These are phyloP conservation scores for Elysia chlorotica DNA, from an alignment of 1,140 invertebrate species.

Conservation along the genomic window DNA sequence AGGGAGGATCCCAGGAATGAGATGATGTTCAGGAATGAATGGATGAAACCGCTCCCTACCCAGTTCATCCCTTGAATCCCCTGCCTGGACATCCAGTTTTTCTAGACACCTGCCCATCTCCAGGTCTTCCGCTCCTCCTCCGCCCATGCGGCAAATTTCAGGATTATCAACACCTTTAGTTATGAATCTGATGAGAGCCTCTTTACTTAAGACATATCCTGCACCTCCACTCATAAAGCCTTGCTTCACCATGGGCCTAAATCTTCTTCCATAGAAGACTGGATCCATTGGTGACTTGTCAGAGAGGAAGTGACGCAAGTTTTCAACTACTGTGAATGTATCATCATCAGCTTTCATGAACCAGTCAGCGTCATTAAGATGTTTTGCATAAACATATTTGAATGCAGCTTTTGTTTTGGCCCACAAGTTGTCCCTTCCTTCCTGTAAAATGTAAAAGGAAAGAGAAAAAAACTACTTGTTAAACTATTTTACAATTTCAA, in stretches of 20 bases:
- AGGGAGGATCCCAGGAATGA: slow-evolving; percentile 51
- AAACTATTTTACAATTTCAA: background rate
- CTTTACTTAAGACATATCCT: slow-evolving; percentile 83
- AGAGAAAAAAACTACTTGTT: background rate
- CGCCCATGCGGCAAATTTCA: slow-evolving; percentile 66
- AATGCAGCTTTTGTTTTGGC: slow-evolving; percentile 72
- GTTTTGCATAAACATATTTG: slow-evolving; percentile 65
- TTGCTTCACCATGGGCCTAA: slow-evolving; percentile 50
- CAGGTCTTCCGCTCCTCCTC: slow-evolving; percentile 87
- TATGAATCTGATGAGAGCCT: slow-evolving; percentile 41
- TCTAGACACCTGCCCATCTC: slow-evolving; percentile 93
- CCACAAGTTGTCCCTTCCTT: slow-evolving; percentile 47
- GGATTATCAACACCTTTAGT: slow-evolving; percentile 66
- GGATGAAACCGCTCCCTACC: slow-evolving; percentile 93
- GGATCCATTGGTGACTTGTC: slow-evolving; percentile 34
- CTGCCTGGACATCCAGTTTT: slow-evolving; percentile 81
- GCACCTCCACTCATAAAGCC: slow-evolving; percentile 61
- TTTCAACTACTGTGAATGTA: slow-evolving; percentile 73
- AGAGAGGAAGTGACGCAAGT: slow-evolving; percentile 56
- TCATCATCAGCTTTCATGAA: slow-evolving; percentile 67
- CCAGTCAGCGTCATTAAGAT: slow-evolving; percentile 56
- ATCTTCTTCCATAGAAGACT: slow-evolving; percentile 61
- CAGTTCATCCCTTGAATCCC: slow-evolving; percentile 82
- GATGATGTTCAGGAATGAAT: slow-evolving; percentile 75
- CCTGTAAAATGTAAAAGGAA: slow-evolving; percentile 47